Base-by-base conservation (phyloP, 2,797 vertebrate species). In the Schizopygopsis malacanthus region DNA sequence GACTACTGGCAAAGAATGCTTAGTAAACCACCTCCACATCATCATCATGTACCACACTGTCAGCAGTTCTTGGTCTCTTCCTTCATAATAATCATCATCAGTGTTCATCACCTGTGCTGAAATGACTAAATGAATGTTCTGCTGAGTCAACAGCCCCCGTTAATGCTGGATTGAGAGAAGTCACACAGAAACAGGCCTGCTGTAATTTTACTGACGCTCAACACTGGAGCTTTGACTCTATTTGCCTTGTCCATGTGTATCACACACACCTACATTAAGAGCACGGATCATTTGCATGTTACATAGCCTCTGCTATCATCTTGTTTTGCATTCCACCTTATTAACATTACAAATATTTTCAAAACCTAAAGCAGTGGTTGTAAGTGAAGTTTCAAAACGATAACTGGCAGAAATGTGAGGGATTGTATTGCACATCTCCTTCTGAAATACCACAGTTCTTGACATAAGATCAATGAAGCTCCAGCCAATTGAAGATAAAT, bases 111-210 rank as follows among this genome's bases (percentile, higher is more conserved):
- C 45, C 37, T 39, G 63, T 67, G 47, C 56, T 59, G 22, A 72
- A 86, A 81, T 87, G 79, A 72, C 81, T 79, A 56, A 76, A 16
- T 50, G 73, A 84, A 72, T 84, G 52, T 80, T 85, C 88, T 86
- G 90, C 90, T 91, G 89, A 52, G 87, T 87, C 86, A 88, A 91
- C 87, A 85, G 9, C 28, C 33, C 25, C 33, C 11, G 6, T 80
- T 33, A 61, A 59, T 43, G 54, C 76, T 78, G 76, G 41, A 59
- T 16, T 25, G 76, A 80, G 78, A 22, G 59, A 80, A 80, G 63
- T 39, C 43, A 52, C 59, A 65, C 18, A 69, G 28, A 69, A 81
- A 69, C 63, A 67, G 63, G 28, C 79, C 43, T 81, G 63, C 18
- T 20, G 22, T 37, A 25, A 4, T 69, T 28, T 11, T 37, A 22